These are phyloP conservation scores for Nomada ferruginata DNA, from an alignment of 2,888 invertebrate species.

Conservation along the genomic window DNA sequence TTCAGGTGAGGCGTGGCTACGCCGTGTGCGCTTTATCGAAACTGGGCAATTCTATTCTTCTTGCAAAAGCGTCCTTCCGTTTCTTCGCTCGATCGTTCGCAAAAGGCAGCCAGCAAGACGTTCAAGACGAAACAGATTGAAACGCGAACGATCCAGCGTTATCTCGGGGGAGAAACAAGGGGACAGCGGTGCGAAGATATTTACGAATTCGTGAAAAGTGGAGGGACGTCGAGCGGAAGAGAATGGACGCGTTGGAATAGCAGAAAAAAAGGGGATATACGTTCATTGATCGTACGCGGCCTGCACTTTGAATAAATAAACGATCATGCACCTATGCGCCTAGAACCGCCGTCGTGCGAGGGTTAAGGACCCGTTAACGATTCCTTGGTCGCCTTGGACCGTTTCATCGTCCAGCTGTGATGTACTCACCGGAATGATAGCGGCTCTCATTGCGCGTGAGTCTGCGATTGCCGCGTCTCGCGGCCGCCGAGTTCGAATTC, in stretches of 20 bases:
- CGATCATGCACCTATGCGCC: not conserved
- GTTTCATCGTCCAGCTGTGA: conserved; percentile 41
- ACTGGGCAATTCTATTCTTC: too few relatives aligned
- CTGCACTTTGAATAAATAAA: conserved; percentile 21
- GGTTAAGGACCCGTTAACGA: conserved; percentile 48
- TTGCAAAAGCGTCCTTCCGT: too few relatives aligned
- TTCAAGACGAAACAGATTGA: too few relatives aligned
- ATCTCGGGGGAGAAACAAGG: too few relatives aligned
- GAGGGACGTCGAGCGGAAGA: not conserved
- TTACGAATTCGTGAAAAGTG: not conserved
- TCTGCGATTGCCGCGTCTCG: conserved; percentile 93
- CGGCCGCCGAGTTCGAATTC: conserved; percentile 85
- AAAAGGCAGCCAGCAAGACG: too few relatives aligned
- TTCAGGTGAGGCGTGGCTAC: not conserved
- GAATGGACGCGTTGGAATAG: too few relatives aligned
- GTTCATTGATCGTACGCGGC: not conserved
- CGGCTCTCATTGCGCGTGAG: conserved; percentile 97
- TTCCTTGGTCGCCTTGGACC: conserved; percentile 24
- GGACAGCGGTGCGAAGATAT: not conserved
- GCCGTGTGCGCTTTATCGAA: too few relatives aligned
- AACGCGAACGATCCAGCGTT: too few relatives aligned
- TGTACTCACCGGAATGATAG: conserved; percentile 96
- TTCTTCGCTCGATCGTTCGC: too few relatives aligned
- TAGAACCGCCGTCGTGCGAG: conserved; percentile 39
- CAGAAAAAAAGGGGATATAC: not conserved